These are phyloP conservation scores for Trichogramma dendrolimi DNA, from an alignment of 2,888 invertebrate genomes.

Conservation along the genomic window DNA sequence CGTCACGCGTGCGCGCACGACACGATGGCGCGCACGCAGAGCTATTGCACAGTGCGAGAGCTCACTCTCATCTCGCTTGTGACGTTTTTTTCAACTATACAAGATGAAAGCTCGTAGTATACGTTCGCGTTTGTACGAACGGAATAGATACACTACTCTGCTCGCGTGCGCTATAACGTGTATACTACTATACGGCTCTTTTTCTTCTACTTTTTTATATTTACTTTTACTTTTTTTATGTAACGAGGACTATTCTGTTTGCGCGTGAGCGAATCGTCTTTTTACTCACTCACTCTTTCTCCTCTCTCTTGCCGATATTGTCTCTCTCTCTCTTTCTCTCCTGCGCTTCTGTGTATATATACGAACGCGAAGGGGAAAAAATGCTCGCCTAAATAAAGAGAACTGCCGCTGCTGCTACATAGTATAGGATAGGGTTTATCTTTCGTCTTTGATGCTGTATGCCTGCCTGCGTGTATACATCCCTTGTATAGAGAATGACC, in stretches of 20 bases:
- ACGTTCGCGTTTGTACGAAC: no score
- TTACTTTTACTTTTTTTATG: slow-evolving; percentile 8
- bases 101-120: no score
- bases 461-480: not conserved
- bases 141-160: no score
- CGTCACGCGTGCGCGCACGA: no score
- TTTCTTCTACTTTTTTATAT: no score
- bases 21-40: no score
- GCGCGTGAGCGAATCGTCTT: slow-evolving; percentile 5
- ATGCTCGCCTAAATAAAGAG: slow-evolving; percentile 9
- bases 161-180: not conserved
- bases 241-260: slow-evolving; percentile 20
- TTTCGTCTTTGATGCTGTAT: slow-evolving; percentile 9
- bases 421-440: slow-evolving; percentile 1
- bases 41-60: no score
- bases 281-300: not conserved
- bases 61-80: no score
- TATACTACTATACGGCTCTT: no score
- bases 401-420: not conserved
- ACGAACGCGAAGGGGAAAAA: not conserved
- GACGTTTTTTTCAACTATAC: no score
- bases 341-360: no score
- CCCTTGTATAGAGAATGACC: slow-evolving; percentile 1
- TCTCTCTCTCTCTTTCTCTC: not conserved
- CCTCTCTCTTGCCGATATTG: slow-evolving; percentile 8